Base-by-base conservation (phyloP, 2,888 invertebrate species). In the Hydraecia micacea region DNA sequence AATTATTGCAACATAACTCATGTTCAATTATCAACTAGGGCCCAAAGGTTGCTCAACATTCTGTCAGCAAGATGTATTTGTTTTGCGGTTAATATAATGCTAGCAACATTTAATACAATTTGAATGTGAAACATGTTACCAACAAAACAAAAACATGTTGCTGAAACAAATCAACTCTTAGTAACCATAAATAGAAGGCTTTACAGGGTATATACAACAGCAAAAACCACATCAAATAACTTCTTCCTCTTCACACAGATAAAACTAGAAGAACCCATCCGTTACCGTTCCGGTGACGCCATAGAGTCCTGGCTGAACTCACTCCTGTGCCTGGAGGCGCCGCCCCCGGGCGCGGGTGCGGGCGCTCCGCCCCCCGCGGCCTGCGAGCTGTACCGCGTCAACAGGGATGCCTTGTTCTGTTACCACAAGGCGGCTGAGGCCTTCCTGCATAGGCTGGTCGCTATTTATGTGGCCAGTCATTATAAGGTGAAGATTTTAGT, bases 391-490 rank as follows among this genome's bases (percentile, higher is more conserved):
- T 99, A 98, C 95, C 98, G 99, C 76, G 98, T 99, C 77, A 95
- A 98, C 98, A 80, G 96, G 0, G 99, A 99, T 94, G 99, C 99
- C 0, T 95, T 99, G 49, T 99, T 99, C 96, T 99, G 99, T 76
- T 99, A 99, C 94, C 99, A 99, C 92, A 98, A 98, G 92, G 99
- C 99, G 0, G 98, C 99, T 0, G 99, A 99, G 95, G 97, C 98
- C 5, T 99, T 99, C 94, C 97, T 99, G 18, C 99, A 99, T 90
- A 97, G 99, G 80, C 93, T 99, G 18, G 99, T 99, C 86, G 98
- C 99, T 25, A 98, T 99, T 66, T 99, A 99, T 93, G 99, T 99
- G 0, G 98, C 99, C 0, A 99, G 99, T 11, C 99, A 99, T 97
- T 99, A 99, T 94, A 99, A 99, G 97, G 98, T 98, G 91, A 91